Percentiles rank a stretch among this genome's conserved stretches.
Evolutionary conservation across 2,797 vertebrate genomes (phyloP).

Genomic region (Dryobates pubescens): DNA sequence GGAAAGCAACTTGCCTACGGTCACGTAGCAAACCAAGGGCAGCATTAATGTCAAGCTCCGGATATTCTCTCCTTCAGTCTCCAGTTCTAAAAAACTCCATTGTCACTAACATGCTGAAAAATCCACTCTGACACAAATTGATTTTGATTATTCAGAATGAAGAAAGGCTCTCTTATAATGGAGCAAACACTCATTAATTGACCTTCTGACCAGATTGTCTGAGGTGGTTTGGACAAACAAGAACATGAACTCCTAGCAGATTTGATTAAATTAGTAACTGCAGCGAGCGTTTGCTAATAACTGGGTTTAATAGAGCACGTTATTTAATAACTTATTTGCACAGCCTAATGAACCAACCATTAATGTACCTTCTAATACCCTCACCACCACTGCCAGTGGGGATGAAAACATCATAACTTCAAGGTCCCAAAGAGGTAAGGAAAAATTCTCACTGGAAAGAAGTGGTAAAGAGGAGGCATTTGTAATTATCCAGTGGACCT

Average conservation of each 20-base stretch:
- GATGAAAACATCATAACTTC: background rate
- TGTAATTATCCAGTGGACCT: background rate
- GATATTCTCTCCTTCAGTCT: background rate
- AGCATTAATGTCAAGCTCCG: background rate
- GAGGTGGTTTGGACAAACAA: conserved; percentile 9
- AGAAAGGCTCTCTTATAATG: background rate
- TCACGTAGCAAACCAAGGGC: background rate
- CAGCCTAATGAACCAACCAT: conserved; percentile 25
- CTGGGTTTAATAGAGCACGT: conserved; percentile 23
- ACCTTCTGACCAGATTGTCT: conserved; percentile 13
- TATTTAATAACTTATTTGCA: conserved; percentile 38
- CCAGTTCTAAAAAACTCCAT: background rate
- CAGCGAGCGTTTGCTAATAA: conserved; percentile 10
- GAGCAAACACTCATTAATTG: background rate
- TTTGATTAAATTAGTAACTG: conserved; percentile 29
- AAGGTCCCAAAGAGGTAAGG: background rate
- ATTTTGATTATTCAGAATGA: background rate
- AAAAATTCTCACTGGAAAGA: background rate
- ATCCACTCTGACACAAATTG: background rate
- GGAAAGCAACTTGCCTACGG: background rate
- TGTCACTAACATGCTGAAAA: background rate
- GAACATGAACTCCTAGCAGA: conserved; percentile 7
- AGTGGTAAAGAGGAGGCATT: background rate
- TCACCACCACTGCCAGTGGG: background rate
- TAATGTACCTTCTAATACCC: conserved; percentile 31